phyloP scores from a whole-genome alignment of 2,888 invertebrate genomes.

The Cloeon dipterum region DNA sequence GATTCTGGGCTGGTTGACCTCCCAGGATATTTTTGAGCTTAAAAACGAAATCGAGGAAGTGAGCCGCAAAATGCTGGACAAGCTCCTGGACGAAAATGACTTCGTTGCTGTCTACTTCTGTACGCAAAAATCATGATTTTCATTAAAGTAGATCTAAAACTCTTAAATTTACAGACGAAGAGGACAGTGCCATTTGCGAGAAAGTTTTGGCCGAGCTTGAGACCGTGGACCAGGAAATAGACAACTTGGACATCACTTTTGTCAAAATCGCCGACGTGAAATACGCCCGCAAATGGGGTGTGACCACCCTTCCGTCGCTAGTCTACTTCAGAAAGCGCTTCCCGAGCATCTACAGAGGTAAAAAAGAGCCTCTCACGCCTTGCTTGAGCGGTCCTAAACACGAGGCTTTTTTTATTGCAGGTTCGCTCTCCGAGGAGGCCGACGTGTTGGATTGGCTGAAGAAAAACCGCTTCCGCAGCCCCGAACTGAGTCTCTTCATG shows the following conservation, averaged over 20 bases:
- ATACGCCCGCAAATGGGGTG: constrained; percentile 85
- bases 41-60: constrained; percentile 95
- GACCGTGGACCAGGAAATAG: constrained; percentile 85
- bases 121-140: constrained; percentile 28
- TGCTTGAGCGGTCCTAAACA: too few relatives aligned
- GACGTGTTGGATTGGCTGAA: constrained; percentile 82
- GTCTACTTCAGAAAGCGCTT: constrained; percentile 81
- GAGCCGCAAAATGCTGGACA: constrained; percentile 88
- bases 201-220: constrained; percentile 69
- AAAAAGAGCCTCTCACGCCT: too few relatives aligned
- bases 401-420: too few relatives aligned
- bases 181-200: constrained; percentile 53
- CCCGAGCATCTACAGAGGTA: constrained; percentile 80
- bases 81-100: constrained; percentile 82
- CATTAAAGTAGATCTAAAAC: background rate
- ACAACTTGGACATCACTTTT: constrained; percentile 81
- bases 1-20: constrained; percentile 72
- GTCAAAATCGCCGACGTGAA: constrained; percentile 83
- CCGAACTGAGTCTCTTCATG: constrained; percentile 84
- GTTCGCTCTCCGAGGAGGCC: constrained; percentile 58
- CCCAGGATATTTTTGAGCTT: constrained; percentile 84
- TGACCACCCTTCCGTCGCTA: constrained; percentile 70
- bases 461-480: constrained; percentile 80
- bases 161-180: constrained; percentile 40
- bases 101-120: constrained; percentile 90